These are phyloP conservation scores for Tetramorium alpestre DNA, from an alignment of 1,140 invertebrate species.

Conservation along the genomic window DNA sequence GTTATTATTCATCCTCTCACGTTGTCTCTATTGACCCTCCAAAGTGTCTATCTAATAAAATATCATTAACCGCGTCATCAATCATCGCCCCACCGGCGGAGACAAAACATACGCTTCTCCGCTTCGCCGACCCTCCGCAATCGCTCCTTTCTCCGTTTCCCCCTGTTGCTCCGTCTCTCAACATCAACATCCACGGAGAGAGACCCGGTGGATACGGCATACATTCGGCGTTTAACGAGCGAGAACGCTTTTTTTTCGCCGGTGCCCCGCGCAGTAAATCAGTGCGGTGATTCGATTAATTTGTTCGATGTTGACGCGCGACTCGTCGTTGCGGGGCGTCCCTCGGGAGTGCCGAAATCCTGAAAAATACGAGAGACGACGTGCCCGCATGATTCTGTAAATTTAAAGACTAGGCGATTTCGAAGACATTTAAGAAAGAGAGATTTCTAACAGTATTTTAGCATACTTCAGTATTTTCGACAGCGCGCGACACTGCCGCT, in stretches of 20 bases:
- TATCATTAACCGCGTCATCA: conserved; percentile 79
- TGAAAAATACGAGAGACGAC: background rate
- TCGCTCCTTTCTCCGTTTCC: conserved; percentile 53
- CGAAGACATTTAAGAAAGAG: background rate
- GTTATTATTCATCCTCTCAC: conserved; percentile 77
- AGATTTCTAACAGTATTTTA: too few species aligned
- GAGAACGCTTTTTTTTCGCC: conserved; percentile 28
- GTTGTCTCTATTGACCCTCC: conserved; percentile 77
- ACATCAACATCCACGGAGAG: background rate
- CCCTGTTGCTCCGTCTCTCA: background rate
- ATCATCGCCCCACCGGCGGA: conserved; percentile 75
- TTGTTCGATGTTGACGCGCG: conserved; percentile 63
- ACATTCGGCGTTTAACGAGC: conserved; percentile 70
- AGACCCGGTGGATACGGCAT: conserved; percentile 34
- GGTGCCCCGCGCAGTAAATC: conserved; percentile 65
- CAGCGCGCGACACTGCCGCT: background rate
- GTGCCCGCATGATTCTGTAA: background rate
- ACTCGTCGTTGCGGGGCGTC: conserved; percentile 46
- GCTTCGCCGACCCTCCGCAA: conserved; percentile 50
- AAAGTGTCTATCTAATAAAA: conserved; percentile 79
- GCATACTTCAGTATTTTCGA: background rate
- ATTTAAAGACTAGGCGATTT: background rate
- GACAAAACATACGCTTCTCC: conserved; percentile 75
- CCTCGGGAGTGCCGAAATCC: background rate
- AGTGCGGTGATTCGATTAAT: conserved; percentile 73